Conservation (phyloP, 2,113 vertebrate species). For the Garra rufa region DNA sequence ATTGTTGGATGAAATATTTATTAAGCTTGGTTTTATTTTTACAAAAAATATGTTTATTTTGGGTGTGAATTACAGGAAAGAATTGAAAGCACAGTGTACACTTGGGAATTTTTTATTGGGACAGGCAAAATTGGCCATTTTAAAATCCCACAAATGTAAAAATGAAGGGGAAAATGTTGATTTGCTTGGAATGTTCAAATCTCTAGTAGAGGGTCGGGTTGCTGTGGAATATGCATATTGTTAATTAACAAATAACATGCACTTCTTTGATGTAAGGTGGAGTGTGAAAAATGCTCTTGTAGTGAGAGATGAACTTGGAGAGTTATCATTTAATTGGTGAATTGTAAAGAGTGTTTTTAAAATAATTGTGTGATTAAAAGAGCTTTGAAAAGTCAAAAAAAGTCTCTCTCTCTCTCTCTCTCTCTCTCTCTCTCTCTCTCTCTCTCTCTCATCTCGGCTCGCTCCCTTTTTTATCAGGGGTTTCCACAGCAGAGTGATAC, state of each 20-base stretch:
- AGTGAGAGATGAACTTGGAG: background rate
- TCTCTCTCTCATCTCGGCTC: too few species aligned
- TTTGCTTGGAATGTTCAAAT: background rate
- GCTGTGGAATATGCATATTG: background rate
- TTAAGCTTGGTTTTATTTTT: background rate
- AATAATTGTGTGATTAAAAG: too few species aligned
- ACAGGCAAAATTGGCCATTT: background rate
- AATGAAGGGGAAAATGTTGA: background rate
- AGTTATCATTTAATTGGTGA: background rate
- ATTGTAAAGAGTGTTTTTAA: too few species aligned
- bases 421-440: too few species aligned
- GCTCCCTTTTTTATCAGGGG: too few species aligned
- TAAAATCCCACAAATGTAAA: background rate
- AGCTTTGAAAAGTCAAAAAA: too few species aligned
- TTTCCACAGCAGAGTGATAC: too few species aligned
- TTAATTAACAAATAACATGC: background rate
- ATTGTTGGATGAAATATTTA: background rate
- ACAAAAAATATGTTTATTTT: background rate
- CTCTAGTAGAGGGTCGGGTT: background rate
- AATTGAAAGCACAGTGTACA: background rate
- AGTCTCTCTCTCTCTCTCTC: rapidly evolving
- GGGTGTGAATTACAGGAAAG: background rate
- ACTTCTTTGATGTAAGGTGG: background rate
- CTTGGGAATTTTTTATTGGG: background rate
- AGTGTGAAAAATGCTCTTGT: background rate